Conservation (phyloP, 2,113 vertebrate genomes). For the Labrus mixtus region DNA sequence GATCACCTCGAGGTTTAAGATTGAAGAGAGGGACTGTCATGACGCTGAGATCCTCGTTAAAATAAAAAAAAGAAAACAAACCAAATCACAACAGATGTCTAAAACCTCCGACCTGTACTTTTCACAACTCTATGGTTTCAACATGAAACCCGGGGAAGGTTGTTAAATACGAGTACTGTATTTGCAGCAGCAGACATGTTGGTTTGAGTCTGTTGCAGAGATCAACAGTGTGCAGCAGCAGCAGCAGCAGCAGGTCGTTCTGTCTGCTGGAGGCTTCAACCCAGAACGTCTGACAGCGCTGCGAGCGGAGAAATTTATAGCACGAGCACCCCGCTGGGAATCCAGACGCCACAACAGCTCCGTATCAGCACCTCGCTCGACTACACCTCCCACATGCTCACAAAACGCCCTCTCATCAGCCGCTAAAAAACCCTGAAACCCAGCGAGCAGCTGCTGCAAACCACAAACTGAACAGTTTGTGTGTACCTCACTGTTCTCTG, state of each 20-base stretch:
- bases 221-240: conserved; percentile 26
- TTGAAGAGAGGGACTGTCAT: too few species aligned
- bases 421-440: not conserved
- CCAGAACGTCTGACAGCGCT: conserved; percentile 48
- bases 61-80: too few species aligned
- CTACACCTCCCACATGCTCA: conserved; percentile 18
- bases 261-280: conserved; percentile 33
- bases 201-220: conserved; percentile 10
- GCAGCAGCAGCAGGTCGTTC: conserved; percentile 25
- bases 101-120: too few species aligned
- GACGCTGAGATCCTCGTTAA: too few species aligned
- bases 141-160: not conserved
- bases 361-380: conserved; percentile 21
- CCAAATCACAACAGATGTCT: too few species aligned
- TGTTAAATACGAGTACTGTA: not conserved
- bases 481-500: too few species aligned
- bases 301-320: conserved; percentile 49
- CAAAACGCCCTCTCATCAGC: not conserved
- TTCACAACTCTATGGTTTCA: too few species aligned
- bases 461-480: conserved; percentile 1
- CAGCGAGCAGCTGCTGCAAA: conserved; percentile 3
- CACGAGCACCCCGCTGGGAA: conserved; percentile 25
- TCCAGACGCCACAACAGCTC: conserved; percentile 48
- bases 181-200: not conserved
- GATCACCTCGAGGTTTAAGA: too few species aligned